Base-by-base conservation (phyloP, 2,888 invertebrate genomes). In the Serrognathus titanus region DNA sequence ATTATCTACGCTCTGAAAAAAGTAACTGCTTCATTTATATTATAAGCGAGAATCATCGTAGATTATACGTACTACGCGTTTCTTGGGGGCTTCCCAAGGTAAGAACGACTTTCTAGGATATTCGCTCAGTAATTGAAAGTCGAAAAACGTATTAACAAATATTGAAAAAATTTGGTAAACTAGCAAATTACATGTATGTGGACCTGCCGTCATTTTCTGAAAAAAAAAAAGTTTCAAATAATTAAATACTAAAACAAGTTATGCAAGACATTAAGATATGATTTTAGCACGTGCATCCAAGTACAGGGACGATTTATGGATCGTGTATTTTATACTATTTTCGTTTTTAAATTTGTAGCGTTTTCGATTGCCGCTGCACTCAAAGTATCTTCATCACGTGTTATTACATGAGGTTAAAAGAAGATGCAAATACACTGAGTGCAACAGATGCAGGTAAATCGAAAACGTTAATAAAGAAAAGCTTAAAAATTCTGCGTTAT, bases 1-100 rank as follows among this genome's bases (percentile, higher is more conserved):
- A 9, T 77, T 66, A 6, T 70, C 66, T 10, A 61, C 62, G 9
- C 71, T 39, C 75, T 75, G 24, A 24, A 38, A n/a, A n/a, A n/a
- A 43, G n/a, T 36, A 49, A 6, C 16, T 40, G 13, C 12, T 13
- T 31, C 35, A 6, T 11, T 7, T 41, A 41, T 41, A n/a, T 50
- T 37, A 3, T 16, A 48, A 38, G 11, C 9, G 12, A 1, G 16
- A 11, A 48, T 16, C 16, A 36, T 48, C 3, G 16, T 16, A 16
- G 16, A 16, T 11, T 13, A 50, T n/a, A 50, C 35, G 9, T 51
- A 12, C 37, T 24, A 48, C n/a, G n/a, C 39, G 20, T 53, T 8
- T 45, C 46, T 24, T 9, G 53, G 4, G 52, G 16, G 38, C 24
- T 43, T 58, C 54, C 58, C 58, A 58, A 5, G 58, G 55, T 12